Conservation (phyloP, 2,888 invertebrate species). For the Ectobius pallidus region DNA sequence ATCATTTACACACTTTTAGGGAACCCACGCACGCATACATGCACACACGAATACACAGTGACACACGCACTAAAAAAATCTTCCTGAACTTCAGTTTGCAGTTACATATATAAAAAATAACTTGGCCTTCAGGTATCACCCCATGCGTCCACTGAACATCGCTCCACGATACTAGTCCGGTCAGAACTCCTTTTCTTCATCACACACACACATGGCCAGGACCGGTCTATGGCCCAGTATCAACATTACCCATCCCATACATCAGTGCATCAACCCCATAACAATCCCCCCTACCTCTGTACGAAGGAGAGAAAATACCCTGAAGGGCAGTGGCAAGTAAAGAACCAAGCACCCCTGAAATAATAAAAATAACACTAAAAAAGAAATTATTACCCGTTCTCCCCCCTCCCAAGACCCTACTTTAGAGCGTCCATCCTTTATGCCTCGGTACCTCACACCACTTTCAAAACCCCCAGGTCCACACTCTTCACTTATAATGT, state of each 20-base stretch:
- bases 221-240: background rate
- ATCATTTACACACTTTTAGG: background rate
- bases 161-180: constrained; percentile 10
- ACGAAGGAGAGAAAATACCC: background rate
- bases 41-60: background rate
- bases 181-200: background rate
- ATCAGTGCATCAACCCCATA: background rate
- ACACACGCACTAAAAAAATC: background rate
- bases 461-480: background rate
- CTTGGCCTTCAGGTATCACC: constrained; percentile 21
- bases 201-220: background rate
- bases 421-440: constrained; percentile 14
- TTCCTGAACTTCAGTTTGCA: background rate
- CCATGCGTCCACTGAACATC: background rate
- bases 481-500: constrained; percentile 11
- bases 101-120: background rate
- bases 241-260: background rate
- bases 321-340: constrained; percentile 9
- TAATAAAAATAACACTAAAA: background rate
- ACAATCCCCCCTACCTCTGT: background rate
- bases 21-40: background rate
- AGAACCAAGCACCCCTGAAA: background rate
- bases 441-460: too few relatives aligned
- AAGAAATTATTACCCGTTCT: background rate
- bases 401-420: background rate